Conservation (phyloP, 1,140 invertebrate species). For the Atta texana region DNA sequence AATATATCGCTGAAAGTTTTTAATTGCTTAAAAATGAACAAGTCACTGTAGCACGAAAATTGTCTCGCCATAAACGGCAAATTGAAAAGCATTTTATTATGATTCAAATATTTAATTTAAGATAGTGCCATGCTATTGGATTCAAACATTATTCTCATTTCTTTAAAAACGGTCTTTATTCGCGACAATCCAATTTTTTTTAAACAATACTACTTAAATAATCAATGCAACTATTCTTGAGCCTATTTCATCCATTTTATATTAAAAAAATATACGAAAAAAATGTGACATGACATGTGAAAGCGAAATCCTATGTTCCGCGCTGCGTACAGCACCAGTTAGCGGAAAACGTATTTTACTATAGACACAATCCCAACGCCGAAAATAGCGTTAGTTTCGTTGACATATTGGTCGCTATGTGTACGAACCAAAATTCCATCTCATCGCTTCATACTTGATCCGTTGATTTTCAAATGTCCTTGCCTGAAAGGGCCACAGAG, state of each 20-base stretch:
- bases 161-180: neutral
- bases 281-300: constrained; percentile 26
- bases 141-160: neutral
- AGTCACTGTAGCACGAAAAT: neutral
- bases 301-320: constrained; percentile 35
- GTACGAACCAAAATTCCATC: constrained; percentile 9
- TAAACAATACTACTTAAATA: neutral
- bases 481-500: constrained; percentile 4
- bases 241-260: neutral
- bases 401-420: constrained; percentile 21
- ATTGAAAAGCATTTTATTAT: constrained; percentile 19
- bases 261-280: neutral
- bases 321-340: neutral
- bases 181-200: neutral
- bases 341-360: constrained; percentile 24
- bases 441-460: constrained; percentile 27
- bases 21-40: neutral
- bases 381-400: constrained; percentile 39
- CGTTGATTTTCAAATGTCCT: constrained; percentile 45
- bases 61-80: neutral
- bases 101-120: constrained; percentile 12
- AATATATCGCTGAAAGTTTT: neutral
- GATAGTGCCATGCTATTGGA: neutral
- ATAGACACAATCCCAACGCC: neutral
- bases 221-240: neutral